Evolutionary conservation across 2,888 invertebrate genomes (phyloP), one percentile per base, ranked within the genome.

Genomic region (Cabera pusaria): DNA sequence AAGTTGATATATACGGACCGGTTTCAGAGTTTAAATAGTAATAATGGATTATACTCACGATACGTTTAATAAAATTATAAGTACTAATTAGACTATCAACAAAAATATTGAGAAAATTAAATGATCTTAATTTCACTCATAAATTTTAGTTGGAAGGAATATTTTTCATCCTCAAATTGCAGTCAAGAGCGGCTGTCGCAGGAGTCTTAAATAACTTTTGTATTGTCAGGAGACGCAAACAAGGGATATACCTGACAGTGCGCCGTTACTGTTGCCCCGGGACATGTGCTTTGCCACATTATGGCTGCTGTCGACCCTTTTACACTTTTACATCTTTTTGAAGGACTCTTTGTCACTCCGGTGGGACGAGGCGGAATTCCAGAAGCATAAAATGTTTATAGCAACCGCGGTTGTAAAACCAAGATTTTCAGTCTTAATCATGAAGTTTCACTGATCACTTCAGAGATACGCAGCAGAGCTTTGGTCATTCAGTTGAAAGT

Each of bases 351-450:
- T 42, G 31, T 36, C 41, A 36, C 35, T 27, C 41, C 41, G 35
- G 26, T 25, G 41, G 35, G 41, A 42, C 5, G 21, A 17, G 21
- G 26, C 29, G 22, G 26, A 42, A 52, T 46, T 52, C 41, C 21
- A 21, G 29, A 29, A 42, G 41, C 51, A 44, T 52, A 49, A 52
- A 52, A 46, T 46, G 29, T 52, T 52, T 52, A 52, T 49, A 34
- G 32, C 28, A 31, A 44, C 46, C 37, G 25, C 33, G 22, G 44
- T 26, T 37, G 44, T 49, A 46, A 49, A 46, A 32, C 44, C 44
- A 32, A 40, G 39, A 49, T 51, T 45, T 46, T 31, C 37, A 39
- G 33, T 43, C 49, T 43, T 44, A 48, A 48, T 46, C 39, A 36
- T 40, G 33, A 29, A 19, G 34, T 26, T 33, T 23, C 38, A 29